A percentile compares a stretch with the other conserved stretches of the same genome.
Conservation (phyloP, 2,888 invertebrate species). For the Nomada fucata region DNA sequence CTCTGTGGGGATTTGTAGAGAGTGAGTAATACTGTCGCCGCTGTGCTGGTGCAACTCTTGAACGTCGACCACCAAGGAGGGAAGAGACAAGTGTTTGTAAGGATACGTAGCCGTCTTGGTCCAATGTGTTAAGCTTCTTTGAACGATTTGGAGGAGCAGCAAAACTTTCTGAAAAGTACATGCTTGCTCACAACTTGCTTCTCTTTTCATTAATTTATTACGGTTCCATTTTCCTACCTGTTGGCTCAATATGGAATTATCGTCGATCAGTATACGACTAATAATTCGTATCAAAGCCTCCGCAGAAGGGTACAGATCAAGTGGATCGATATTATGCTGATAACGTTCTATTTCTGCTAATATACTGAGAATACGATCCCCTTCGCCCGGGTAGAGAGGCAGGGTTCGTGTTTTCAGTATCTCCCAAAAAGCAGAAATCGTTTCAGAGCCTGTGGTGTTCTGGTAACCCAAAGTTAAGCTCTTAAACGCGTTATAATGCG, state of each 20-base stretch:
- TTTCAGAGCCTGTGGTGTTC: conserved; percentile 86
- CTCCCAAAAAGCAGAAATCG: conserved; percentile 86
- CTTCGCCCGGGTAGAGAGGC: conserved; percentile 88
- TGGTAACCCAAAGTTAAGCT: conserved; percentile 88
- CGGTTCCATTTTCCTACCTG: conserved; percentile 85
- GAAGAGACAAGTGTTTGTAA: conserved; percentile 79
- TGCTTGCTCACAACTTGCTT: background rate
- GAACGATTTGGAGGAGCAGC: conserved; percentile 81
- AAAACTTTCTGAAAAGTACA: conserved; percentile 80
- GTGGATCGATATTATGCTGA: conserved; percentile 83
- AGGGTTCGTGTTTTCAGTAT: conserved; percentile 85
- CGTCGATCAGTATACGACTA: conserved; percentile 88
- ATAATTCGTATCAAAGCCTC: conserved; percentile 87
- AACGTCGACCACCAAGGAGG: conserved; percentile 81
- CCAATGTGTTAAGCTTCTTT: conserved; percentile 83
- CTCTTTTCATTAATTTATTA: background rate
- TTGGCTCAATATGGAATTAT: conserved; percentile 89
- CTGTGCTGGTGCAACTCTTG: conserved; percentile 77
- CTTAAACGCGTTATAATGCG: conserved; percentile 88
- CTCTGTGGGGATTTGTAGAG: conserved; percentile 79
- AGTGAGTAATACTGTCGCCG: conserved; percentile 75
- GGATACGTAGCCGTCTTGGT: conserved; percentile 76
- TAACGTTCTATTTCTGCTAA: conserved; percentile 87
- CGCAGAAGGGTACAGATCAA: conserved; percentile 86
- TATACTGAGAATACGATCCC: conserved; percentile 87